Conservation (phyloP, 2,888 invertebrate genomes). For the Eurytoma californica region DNA sequence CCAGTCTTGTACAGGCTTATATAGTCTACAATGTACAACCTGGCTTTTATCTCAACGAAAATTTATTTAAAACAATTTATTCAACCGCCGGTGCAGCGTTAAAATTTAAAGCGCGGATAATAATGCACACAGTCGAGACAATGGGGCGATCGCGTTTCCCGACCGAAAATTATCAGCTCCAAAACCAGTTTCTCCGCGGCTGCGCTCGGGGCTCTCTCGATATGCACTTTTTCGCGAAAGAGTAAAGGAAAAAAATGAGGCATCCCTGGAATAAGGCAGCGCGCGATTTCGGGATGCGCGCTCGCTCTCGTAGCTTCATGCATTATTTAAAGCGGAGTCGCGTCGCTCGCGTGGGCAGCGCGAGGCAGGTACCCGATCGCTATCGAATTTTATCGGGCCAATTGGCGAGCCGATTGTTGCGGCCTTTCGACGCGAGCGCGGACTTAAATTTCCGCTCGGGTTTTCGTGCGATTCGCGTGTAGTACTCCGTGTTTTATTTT, state of each 20-base stretch:
- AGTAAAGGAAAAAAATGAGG: slow-evolving; percentile 5
- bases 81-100: no score
- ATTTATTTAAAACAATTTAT: no score
- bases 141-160: background rate
- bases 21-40: no score
- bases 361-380: slow-evolving; percentile 11
- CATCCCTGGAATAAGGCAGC: background rate
- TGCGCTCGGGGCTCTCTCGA: background rate
- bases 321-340: background rate
- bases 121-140: no score
- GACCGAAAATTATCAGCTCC: background rate
- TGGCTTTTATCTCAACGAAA: no score
- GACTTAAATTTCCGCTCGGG: slow-evolving; percentile 18
- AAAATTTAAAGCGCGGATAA: no score
- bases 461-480: background rate
- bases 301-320: background rate
- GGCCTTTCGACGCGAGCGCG: background rate
- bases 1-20: no score
- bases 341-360: slow-evolving; percentile 7
- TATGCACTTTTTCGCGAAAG: background rate
- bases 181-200: slow-evolving; percentile 32
- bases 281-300: background rate
- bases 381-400: slow-evolving; percentile 35
- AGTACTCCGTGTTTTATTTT: background rate
- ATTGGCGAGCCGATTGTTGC: slow-evolving; percentile 2